These are phyloP conservation scores for Drosophila nigricruria DNA, from an alignment of 2,888 invertebrate genomes.

Conservation along the genomic window DNA sequence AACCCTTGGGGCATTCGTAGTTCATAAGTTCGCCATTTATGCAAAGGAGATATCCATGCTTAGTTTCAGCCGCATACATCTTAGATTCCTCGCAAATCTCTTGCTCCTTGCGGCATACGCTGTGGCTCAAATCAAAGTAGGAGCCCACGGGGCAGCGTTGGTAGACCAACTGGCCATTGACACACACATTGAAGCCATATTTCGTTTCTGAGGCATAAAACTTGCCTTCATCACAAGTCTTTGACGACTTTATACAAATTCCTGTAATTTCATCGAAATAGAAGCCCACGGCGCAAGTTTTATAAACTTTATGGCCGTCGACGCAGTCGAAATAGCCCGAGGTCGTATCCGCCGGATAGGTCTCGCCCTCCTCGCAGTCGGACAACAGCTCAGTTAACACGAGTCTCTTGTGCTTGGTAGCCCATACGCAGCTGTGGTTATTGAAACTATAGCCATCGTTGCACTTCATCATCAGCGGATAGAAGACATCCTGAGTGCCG, in stretches of 20 bases:
- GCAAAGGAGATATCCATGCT: conserved; percentile 28
- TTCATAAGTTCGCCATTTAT: conserved; percentile 23
- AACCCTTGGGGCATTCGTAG: conserved; percentile 13
- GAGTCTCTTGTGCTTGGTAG: neutral
- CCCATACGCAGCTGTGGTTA: conserved; percentile 52
- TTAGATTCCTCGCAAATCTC: conserved; percentile 14
- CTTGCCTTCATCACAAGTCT: conserved; percentile 11
- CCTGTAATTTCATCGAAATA: neutral
- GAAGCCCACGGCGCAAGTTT: conserved; percentile 2
- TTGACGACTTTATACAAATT: neutral
- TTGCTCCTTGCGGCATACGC: neutral
- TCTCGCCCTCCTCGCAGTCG: conserved; percentile 12
- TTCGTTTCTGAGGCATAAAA: conserved; percentile 18
- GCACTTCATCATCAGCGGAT: conserved; percentile 79
- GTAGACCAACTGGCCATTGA: neutral
- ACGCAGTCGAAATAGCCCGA: conserved; percentile 31
- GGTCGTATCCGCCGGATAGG: conserved; percentile 18
- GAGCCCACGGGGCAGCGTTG: conserved; percentile 19
- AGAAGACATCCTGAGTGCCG: conserved; percentile 40
- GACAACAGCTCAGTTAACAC: neutral
- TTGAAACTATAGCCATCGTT: conserved; percentile 64
- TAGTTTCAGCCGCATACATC: conserved; percentile 8
- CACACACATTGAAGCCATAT: conserved; percentile 16
- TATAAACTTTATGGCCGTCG: conserved; percentile 1
- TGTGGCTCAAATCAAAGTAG: conserved; percentile 1